Base-by-base conservation (phyloP, 2,797 vertebrate species). In the Silurus lanzhouensis region DNA sequence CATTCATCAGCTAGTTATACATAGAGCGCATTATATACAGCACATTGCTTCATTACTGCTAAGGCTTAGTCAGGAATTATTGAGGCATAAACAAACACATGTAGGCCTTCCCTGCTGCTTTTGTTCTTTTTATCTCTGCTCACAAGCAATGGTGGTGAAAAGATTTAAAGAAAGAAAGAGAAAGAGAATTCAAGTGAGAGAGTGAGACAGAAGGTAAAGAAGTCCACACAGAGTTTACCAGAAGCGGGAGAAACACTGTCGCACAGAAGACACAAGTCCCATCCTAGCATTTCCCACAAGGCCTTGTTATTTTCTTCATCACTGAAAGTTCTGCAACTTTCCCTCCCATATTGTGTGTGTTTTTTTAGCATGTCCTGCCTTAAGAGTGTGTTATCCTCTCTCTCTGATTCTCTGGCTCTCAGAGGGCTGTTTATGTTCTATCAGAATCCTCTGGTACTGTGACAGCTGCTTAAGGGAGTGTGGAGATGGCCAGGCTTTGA, bases 1-100 rank as follows among this genome's bases (percentile, higher is more conserved):
- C 88, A 89, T 91, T 91, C 91, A 87, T 90, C 88, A 91, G 92
- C 91, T 93, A 88, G 91, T 89, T 91, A 90, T 92, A 88, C 87
- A 83, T 48, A 1, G 80, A 82, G 67, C 60, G 85, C 79, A 86
- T 93, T 90, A 91, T 90, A 92, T 86, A 87, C 85, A 55, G 74
- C 57, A 84, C 87, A 89, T 87, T 88, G 88, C 90, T 86, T 87
- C 82, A 83, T 83, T 83, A 74, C 88, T 72, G 86, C 86, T 61
- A 38, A 6, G 81, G 90, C 86, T 90, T 91, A 90, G 86, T 38
- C 66, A 81, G 86, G 90, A 87, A 89, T 91, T 90, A 91, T 78
- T 68, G 72, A 85, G 82, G 75, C 85, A 61, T 89, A 88, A 88
- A 90, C 89, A 91, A 89, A 88, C 83, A 85, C 87, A 79, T 84